Base-by-base conservation (phyloP, 2,797 vertebrate species). In the Urocyon cinereoargenteus region DNA sequence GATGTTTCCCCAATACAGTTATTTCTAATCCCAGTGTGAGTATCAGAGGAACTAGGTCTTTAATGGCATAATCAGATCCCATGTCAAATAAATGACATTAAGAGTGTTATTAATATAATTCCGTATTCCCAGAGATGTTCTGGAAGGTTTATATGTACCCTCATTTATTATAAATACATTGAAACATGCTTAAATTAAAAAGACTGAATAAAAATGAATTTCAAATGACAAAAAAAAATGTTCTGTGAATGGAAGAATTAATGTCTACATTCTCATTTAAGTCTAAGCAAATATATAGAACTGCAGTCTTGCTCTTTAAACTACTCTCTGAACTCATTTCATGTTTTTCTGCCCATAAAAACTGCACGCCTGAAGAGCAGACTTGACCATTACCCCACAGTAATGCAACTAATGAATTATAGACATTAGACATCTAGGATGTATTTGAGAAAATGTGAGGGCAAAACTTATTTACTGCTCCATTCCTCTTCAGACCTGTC, bases 31-130 rank as follows among this genome's bases (percentile, higher is more conserved):
- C 97, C 97, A 89, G 91, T 96, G 97, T 98, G 97, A 97, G 94
- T 97, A 96, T 97, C 97, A 97, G 62, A 97, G 92, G 96, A 98
- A 97, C 90, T 90, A 94, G 90, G 86, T 94, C 81, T 98, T 97
- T 97, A 98, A 97, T 97, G 93, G 97, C 92, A 98, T 98, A 98
- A 98, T 98, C 96, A 95, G 94, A 98, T 97, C 94, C 97, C 97
- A 96, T 95, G 97, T 98, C 97, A 98, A 98, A 97, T 97, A 98
- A 97, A 95, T 98, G 97, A 96, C 98, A 97, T 97, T 96, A 97
- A 97, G 87, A 97, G 97, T 97, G 93, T 97, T 97, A 97, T 97
- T 98, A 97, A 97, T 97, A 97, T 93, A 97, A 97, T 97, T 96
- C 97, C 14, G 24, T 97, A 97, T 97, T 97, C 98, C 97, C 98